Base-by-base conservation (phyloP, 2,113 vertebrate genomes). In the Caretta caretta region DNA sequence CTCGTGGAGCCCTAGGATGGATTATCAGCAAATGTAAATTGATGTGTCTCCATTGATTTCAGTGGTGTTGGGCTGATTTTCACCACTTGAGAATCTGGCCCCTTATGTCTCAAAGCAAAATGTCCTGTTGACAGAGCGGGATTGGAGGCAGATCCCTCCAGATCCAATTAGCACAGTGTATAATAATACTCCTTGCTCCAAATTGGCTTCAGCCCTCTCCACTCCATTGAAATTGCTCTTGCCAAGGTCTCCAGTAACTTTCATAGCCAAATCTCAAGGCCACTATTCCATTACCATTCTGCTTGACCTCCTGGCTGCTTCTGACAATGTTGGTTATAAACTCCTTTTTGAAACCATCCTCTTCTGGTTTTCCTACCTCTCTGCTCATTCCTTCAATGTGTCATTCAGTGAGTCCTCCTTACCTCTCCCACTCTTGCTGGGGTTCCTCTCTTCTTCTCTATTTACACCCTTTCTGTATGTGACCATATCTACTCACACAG, bases 241-340 rank as follows among this genome's bases (percentile, higher is more conserved):
- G 95, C 95, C 96, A 96, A 95, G 87, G 82, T 93, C 94, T 87
- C 95, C 94, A 88, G 94, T 92, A 96, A 91, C 90, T 82, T 97
- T 92, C 89, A 91, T 84, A 92, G 92, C 97, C 96, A 97, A 51
- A 97, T 92, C 93, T 96, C 94, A 89, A 92, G 86, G 93, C 95
- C 93, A 94, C 95, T 95, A 95, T 95, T 96, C 82, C 5, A 2
- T 90, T 97, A 95, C 93, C 92, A 96, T 96, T 96, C 96, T 97
- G 86, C 89, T 95, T 95, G 96, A 94, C 94, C 91, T 96, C 93
- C 95, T 97, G 96, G 89, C 93, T 93, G 80, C 79, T 83, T 96
- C 92, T 96, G 95, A 96, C 93, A 96, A 84, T 88, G 27, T 82
- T 91, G 72, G 93, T 96, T 97, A 94, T 22, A 88, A 87, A 93